Conservation (phyloP, 2,797 vertebrate species). For the Chelonia mydas region DNA sequence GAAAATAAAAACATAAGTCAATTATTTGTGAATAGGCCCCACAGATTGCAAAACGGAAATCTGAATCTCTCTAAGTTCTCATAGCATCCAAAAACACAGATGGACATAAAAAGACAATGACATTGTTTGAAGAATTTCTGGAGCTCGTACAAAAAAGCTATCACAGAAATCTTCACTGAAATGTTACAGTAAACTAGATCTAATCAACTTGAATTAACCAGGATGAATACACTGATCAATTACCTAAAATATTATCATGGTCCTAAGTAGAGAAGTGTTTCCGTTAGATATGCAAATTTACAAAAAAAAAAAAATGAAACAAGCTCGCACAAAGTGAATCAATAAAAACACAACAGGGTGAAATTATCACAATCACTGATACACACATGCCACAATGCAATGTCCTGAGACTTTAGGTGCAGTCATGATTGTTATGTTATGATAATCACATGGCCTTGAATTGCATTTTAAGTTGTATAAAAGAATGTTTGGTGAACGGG, state of each 20-base stretch:
- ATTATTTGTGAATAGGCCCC: neutral
- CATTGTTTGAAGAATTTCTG: neutral
- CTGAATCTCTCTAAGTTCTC: neutral
- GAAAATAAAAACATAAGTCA: neutral
- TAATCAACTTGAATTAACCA: neutral
- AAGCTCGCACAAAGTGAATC: neutral
- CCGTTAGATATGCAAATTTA: slow-evolving; percentile 16
- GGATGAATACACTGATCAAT: neutral
- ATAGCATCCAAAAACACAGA: neutral
- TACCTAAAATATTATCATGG: neutral
- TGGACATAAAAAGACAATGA: neutral
- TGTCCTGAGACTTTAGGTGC: slow-evolving; percentile 4
- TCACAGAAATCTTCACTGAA: neutral
- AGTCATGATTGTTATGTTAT: neutral
- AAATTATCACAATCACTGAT: neutral
- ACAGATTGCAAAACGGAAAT: slow-evolving; percentile 9
- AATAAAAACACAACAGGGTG: neutral
- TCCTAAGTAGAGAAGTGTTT: neutral
- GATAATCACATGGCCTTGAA: neutral
- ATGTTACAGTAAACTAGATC: neutral
- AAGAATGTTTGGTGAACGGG: neutral
- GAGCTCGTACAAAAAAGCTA: neutral
- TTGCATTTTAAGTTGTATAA: neutral
- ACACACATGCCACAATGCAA: neutral
- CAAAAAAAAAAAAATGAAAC: neutral